A percentile compares a stretch with the other conserved stretches of the same genome.
Evolutionary conservation across 1,140 invertebrate species (phyloP).

Genomic region (Pseudomyrmex sp.): DNA sequence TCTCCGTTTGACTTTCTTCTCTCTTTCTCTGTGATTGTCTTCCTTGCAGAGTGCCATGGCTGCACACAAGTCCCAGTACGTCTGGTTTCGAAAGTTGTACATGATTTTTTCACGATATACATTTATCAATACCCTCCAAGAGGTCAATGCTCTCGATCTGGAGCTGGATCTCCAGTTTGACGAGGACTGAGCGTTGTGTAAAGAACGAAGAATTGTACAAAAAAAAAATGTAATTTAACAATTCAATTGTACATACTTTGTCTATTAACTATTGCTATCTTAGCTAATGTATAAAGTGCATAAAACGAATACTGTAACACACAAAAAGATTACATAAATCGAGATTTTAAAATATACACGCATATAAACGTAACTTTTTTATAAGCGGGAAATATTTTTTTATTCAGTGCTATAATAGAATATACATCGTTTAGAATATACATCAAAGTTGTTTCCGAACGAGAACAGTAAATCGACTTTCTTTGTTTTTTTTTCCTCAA

Average conservation of each 20-base stretch:
- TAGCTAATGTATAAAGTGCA: constrained; percentile 29
- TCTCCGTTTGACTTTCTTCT: constrained; percentile 4
- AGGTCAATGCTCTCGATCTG: constrained; percentile 89
- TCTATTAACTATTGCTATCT: constrained; percentile 16
- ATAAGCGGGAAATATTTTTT: constrained; percentile 63
- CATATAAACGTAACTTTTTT: not conserved
- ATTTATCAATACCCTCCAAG: constrained; percentile 93
- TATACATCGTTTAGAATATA: constrained; percentile 65
- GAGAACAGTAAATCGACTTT: constrained; percentile 54
- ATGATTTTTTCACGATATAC: constrained; percentile 96
- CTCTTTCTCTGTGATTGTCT: not conserved
- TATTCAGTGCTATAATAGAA: constrained; percentile 64
- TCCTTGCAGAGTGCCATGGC: constrained; percentile 91
- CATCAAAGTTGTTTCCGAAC: constrained; percentile 54
- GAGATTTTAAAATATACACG: constrained; percentile 39
- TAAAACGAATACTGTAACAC: constrained; percentile 25
- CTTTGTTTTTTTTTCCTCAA: not conserved
- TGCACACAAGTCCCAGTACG: constrained; percentile 94
- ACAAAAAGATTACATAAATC: constrained; percentile 8
- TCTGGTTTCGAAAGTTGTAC: constrained; percentile 97
- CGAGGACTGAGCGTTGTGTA: constrained; percentile 78
- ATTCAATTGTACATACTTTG: constrained; percentile 64
- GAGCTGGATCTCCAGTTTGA: constrained; percentile 91
- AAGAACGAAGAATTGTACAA: constrained; percentile 63
- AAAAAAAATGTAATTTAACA: constrained; percentile 67